Evolutionary conservation across 2,797 vertebrate species (phyloP), one percentile per base, ranked within the genome.

Genomic region (Xiphophorus birchmanni): DNA sequence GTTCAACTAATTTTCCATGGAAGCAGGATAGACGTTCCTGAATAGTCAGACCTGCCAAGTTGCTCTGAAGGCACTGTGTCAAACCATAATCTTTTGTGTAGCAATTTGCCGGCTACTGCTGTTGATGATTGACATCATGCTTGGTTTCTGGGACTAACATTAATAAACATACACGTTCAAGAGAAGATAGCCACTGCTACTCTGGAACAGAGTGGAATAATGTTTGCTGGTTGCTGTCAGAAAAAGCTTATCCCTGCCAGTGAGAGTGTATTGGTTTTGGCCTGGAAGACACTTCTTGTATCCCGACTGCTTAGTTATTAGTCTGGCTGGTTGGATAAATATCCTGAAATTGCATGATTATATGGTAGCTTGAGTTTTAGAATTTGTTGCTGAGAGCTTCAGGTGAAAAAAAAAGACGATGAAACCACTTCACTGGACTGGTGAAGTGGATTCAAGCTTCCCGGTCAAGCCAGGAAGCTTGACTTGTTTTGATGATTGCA

Each of bases 181-280:
- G 86, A 93, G 79, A 80, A 78, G 44, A 77, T 87, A 77, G 71
- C 32, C 23, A 0, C 73, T 79, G 32, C 72, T 12, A n/a, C 42
- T 77, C 74, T 80, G 83, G 73, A 89, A 75, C 45, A 75, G 81
- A 90, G 84, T 58, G 83, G 88, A 95, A 95, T 92, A 95, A 94
- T 95, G 93, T 96, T 97, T 96, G 94, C 96, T 97, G 95, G 90
- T 94, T 95, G 92, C 93, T 93, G 80, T 85, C 87, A 90, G 92
- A 86, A 94, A 92, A 93, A 93, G 94, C 95, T 95, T 87, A 93
- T 85, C 82, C 90, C 81, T 91, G 92, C 92, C 89, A 89, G 91
- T 89, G 87, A 90, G 86, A 35, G 83, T 90, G 84, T 93, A 90
- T 88, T 86, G 79, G 87, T 88, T 79, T 83, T 84, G 87, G 89